These are phyloP conservation scores for Lerista edwardsae DNA, from an alignment of 2,797 vertebrate genomes.

Conservation along the genomic window DNA sequence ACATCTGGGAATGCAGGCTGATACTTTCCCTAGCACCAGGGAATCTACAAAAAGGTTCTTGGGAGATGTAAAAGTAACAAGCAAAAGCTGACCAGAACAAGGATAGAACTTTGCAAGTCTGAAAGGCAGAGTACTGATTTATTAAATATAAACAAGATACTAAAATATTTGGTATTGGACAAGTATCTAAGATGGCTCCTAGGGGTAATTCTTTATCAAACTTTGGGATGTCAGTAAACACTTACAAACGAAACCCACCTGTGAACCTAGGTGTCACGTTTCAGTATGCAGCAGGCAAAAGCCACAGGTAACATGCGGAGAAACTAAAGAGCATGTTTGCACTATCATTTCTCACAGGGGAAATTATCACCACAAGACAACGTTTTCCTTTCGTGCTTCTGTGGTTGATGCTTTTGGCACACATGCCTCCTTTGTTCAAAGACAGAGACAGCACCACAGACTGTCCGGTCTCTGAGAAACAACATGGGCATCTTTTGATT, in stretches of 20 bases:
- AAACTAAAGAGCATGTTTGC: background rate
- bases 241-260: background rate
- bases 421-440: background rate
- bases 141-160: background rate
- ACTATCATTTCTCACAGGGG: background rate
- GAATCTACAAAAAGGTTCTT: slow-evolving; percentile 9
- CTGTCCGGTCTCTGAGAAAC: background rate
- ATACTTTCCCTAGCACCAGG: accelerated
- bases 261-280: background rate
- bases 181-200: background rate
- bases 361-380: background rate
- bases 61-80: background rate
- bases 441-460: background rate
- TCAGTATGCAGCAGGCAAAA: background rate
- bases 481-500: background rate
- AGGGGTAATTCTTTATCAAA: background rate
- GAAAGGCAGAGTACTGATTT: background rate
- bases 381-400: background rate
- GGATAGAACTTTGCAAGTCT: background rate
- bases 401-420: background rate
- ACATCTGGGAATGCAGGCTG: background rate
- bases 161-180: background rate
- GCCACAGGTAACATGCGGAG: background rate
- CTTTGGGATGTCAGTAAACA: background rate
- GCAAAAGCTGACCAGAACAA: background rate